phyloP scores from a whole-genome alignment of 2,113 vertebrate species.

The Erpornis zantholeuca region DNA sequence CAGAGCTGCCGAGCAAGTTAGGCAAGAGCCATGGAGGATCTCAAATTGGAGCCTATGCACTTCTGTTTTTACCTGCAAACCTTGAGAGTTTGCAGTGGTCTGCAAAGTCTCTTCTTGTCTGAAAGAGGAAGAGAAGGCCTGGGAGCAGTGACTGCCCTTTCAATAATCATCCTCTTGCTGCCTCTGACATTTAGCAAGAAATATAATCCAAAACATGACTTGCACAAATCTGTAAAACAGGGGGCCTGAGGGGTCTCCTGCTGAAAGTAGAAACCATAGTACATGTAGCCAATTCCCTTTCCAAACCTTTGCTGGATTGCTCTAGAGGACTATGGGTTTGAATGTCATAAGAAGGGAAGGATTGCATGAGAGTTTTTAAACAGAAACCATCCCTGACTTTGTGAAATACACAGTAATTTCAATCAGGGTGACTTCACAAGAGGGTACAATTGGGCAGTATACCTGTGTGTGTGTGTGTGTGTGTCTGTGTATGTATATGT shows the following conservation, averaged over 20 bases:
- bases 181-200: not conserved
- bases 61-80: not conserved
- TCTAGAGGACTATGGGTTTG: not conserved
- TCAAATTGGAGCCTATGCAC: not conserved
- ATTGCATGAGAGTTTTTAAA: not conserved
- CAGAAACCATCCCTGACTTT: not conserved
- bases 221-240: not conserved
- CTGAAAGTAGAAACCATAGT: not conserved
- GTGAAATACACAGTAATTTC: not conserved
- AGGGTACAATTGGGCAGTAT: not conserved
- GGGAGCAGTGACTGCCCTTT: not conserved
- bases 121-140: not conserved
- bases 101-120: not conserved
- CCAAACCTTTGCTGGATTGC: not conserved
- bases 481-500: accelerated
- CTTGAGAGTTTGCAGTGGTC: not conserved
- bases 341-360: not conserved
- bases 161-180: not conserved
- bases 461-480: accelerated
- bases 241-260: not conserved
- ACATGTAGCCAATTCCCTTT: not conserved
- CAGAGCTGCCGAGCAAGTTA: not conserved
- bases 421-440: not conserved
- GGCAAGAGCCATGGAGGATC: not conserved
- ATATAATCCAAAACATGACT: not conserved